Conservation (phyloP, 2,888 invertebrate genomes). For the Lasioglossum pauxillum region DNA sequence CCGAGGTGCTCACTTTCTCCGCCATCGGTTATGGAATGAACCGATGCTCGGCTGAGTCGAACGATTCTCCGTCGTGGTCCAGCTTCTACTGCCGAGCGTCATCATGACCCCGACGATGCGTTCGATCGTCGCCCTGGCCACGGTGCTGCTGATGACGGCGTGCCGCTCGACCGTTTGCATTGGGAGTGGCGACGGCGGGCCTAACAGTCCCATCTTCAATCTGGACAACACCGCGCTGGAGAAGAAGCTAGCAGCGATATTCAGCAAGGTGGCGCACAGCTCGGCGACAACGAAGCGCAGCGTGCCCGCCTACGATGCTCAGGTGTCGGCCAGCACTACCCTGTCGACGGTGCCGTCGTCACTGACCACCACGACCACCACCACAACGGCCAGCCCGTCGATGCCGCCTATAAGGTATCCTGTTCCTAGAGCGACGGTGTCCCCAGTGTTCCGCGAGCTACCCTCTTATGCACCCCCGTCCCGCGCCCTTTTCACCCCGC, state of each 20-base stretch:
- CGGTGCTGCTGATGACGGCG: slow-evolving; percentile 42
- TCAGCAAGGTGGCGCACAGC: slow-evolving; percentile 89
- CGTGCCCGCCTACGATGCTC: slow-evolving; percentile 87
- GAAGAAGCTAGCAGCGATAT: slow-evolving; percentile 88
- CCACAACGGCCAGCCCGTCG: slow-evolving; percentile 84
- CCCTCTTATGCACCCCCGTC: slow-evolving; percentile 94
- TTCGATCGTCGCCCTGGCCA: slow-evolving; percentile 33
- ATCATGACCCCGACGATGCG: slow-evolving; percentile 69
- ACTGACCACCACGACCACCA: slow-evolving; percentile 86
- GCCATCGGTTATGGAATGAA: slow-evolving; percentile 71
- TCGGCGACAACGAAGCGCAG: slow-evolving; percentile 89
- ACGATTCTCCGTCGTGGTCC: slow-evolving; percentile 44
- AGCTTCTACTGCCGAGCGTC: slow-evolving; percentile 31
- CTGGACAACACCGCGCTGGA: slow-evolving; percentile 88
- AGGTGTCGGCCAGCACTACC: slow-evolving; percentile 85
- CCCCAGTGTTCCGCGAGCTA: slow-evolving; percentile 87
- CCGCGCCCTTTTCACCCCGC: slow-evolving; percentile 92
- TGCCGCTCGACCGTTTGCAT: slow-evolving; percentile 37
- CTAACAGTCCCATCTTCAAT: slow-evolving; percentile 80
- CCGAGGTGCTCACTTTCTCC: slow-evolving; percentile 17
- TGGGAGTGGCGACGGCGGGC: slow-evolving; percentile 77
- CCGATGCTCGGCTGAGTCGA: slow-evolving; percentile 60
- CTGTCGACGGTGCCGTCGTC: slow-evolving; percentile 88
- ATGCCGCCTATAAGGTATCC: slow-evolving; percentile 71
- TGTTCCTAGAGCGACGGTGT: slow-evolving; percentile 76